Evolutionary conservation across 2,888 invertebrate species (phyloP).

Genomic region (Xestoiulus laeticollis): DNA sequence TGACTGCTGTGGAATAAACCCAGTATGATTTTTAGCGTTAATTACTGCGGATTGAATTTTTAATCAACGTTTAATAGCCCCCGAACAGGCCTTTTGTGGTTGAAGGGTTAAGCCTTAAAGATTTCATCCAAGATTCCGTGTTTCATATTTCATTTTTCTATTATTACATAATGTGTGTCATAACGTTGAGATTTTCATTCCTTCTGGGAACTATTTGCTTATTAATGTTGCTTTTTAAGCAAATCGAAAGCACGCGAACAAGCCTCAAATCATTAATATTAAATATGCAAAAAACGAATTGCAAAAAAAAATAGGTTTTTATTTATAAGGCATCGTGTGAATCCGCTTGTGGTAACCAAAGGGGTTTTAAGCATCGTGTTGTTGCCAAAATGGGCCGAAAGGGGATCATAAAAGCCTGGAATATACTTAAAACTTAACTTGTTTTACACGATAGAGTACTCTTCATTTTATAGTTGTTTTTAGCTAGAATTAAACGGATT

Average conservation of each 20-base stretch:
- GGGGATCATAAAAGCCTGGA: not conserved
- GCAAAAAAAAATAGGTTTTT: not conserved
- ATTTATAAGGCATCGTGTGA: not conserved
- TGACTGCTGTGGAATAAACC: no score
- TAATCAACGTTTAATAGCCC: slow-evolving; percentile 3
- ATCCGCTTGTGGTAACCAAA: not conserved
- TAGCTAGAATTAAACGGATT: no score
- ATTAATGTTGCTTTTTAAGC: slow-evolving; percentile 24
- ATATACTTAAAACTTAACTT: not conserved
- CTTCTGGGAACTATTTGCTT: slow-evolving; percentile 7
- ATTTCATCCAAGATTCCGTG: not conserved
- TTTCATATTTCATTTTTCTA: not conserved
- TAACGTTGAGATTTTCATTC: not conserved
- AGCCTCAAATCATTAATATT: slow-evolving; percentile 4
- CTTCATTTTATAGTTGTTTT: no score
- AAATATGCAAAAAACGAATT: not conserved
- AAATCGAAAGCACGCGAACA: not conserved
- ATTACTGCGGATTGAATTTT: not conserved
- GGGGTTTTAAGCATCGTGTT: not conserved
- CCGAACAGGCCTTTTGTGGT: not conserved
- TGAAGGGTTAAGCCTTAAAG: not conserved
- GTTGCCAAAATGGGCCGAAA: not conserved
- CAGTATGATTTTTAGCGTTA: not conserved
- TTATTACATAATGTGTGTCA: not conserved
- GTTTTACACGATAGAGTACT: not conserved